Evolutionary conservation across 2,888 invertebrate genomes (phyloP), one percentile per base, ranked within the genome.

Genomic region (Dynastes maya): DNA sequence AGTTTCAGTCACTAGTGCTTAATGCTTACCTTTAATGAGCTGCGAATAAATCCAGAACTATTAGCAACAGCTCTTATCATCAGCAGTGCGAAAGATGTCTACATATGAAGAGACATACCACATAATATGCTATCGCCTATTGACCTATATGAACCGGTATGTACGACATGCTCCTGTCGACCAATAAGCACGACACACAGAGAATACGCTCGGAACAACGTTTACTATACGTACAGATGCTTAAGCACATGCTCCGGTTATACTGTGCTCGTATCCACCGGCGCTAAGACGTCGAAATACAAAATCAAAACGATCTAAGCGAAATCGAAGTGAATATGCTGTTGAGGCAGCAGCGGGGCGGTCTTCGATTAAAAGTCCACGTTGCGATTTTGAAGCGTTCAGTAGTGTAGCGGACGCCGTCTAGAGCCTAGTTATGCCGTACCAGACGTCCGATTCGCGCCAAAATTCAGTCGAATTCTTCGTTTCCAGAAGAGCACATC

Each of bases 311-410:
- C 27, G 45, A 32, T 32, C 29, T 63, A 63, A n/a, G 22, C 55
- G 13, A 29, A 63, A 29, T 32, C 32, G 63, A 55, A 55, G 55
- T n/a, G 45, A 45, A 45, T 55, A 55, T 55, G 53, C 71, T 16
- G 71, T n/a, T 8, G 71, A 29, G n/a, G 58, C 49, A 32, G 58
- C 49, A 32, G 40, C 61, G 55, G 58, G 61, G 72, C 72, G 72
- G 45, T 61, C 61, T 74, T 61, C 61, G 68, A 55, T 74, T 74
- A 74, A 74, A 74, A 74, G 27, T 40, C 61, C 49, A 45, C 72
- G 49, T 45, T 61, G 72, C 29, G 45, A 61, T 40, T 61, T 45
- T 22, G 45, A 13, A 22, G 45, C 29, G 61, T 61, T 74, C 72
- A 74, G 72, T 74, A 63, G 72, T 27, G 61, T 74, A 55, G 72